Percentiles rank a stretch among this genome's conserved stretches.
phyloP scores from a whole-genome alignment of 2,113 vertebrate species.

The Leptocoma aspasia region DNA sequence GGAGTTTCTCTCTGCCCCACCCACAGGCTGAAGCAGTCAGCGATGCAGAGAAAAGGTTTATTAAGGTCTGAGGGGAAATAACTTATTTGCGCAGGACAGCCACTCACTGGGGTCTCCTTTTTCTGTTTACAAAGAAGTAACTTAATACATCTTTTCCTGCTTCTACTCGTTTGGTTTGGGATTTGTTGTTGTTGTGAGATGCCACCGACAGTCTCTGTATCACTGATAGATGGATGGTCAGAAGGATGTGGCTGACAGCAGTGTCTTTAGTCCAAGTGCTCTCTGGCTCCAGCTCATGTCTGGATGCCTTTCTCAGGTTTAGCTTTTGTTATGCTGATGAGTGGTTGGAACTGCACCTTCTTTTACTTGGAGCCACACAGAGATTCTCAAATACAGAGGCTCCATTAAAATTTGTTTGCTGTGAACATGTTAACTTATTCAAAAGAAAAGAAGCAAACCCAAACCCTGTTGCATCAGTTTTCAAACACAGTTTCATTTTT shows the following conservation, averaged over 20 bases:
- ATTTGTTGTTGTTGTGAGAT: conserved; percentile 59
- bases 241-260: conserved; percentile 43
- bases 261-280: not conserved
- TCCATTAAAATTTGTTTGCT: conserved; percentile 24
- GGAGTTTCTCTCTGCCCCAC: conserved; percentile 12
- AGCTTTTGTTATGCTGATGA: conserved; percentile 29
- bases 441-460: not conserved
- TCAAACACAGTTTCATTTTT: conserved; percentile 8
- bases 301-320: conserved; percentile 42
- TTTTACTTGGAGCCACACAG: not conserved
- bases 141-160: conserved; percentile 62
- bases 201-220: conserved; percentile 8
- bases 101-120: conserved; percentile 29
- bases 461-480: conserved; percentile 29
- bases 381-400: conserved; percentile 5
- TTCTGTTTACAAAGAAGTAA: conserved; percentile 74
- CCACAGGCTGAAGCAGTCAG: not conserved
- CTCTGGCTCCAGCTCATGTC: conserved; percentile 50
- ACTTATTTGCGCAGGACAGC: conserved; percentile 43
- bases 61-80: conserved; percentile 67
- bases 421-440: conserved; percentile 19
- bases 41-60: conserved; percentile 19
- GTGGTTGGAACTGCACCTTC: not conserved
- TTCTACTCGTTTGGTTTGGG: conserved; percentile 66
- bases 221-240: conserved; percentile 41